Percentiles rank a stretch among this genome's conserved stretches.
Conservation (phyloP, 2,797 vertebrate species). For the Rhinoraja longicauda region DNA sequence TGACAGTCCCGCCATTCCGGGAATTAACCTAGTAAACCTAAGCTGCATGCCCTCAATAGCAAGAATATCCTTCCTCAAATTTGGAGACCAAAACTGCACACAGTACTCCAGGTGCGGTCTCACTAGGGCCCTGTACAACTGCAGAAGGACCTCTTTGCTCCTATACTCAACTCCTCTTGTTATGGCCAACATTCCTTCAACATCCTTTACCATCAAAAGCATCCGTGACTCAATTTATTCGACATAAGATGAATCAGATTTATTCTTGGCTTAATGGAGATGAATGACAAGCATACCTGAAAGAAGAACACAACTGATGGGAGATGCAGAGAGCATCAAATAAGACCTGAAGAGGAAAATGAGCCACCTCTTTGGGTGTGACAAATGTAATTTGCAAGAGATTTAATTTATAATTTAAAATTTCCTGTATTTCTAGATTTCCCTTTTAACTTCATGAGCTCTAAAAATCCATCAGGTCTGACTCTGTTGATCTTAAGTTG, state of each 20-base stretch:
- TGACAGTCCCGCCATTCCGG: no score
- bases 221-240: not conserved
- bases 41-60: no score
- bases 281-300: not conserved
- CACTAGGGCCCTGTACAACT: no score
- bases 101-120: no score
- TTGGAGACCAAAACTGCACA: no score
- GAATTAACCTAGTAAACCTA: no score
- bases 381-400: slow-evolving; percentile 10
- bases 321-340: not conserved
- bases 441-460: not conserved
- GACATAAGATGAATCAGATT: not conserved
- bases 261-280: not conserved
- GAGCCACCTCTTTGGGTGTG: not conserved
- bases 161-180: no score
- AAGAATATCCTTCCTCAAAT: no score
- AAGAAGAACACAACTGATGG: not conserved
- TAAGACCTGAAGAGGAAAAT: not conserved
- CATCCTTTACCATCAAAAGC: not conserved
- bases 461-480: not conserved
- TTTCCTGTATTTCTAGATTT: not conserved
- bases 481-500: not conserved
- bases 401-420: not conserved
- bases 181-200: no score
- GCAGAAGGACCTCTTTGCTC: no score